Evolutionary conservation across 1,140 invertebrate species (phyloP).

Genomic region (Sinella curviseta): DNA sequence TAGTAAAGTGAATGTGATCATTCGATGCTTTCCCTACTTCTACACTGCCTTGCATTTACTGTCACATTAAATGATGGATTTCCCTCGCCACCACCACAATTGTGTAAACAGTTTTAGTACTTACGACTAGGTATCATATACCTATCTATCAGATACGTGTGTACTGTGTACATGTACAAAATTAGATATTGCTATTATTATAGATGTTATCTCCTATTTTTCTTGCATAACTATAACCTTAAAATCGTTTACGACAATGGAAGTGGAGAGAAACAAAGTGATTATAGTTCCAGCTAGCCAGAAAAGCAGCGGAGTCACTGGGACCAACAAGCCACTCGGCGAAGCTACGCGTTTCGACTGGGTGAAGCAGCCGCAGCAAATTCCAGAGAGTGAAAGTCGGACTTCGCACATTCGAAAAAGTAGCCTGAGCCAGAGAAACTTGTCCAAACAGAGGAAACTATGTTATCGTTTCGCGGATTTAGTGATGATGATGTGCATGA

Average conservation of each 20-base stretch:
- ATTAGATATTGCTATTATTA: no score
- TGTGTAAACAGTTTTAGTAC: no score
- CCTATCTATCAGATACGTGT: no score
- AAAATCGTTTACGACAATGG: neutral
- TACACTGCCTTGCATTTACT: no score
- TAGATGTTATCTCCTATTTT: no score
- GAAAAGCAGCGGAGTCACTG: neutral
- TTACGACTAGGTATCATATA: no score
- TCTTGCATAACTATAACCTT: no score
- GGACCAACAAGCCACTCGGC: neutral
- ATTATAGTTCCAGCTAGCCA: neutral
- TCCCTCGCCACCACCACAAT: no score
- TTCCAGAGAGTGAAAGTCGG: neutral
- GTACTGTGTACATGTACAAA: no score
- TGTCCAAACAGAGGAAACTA: neutral
- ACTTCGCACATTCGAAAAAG: neutral
- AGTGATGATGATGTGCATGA: slow-evolving; percentile 28
- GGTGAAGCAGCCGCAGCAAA: neutral
- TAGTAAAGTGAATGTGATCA: no score
- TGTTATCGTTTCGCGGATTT: slow-evolving; percentile 37
- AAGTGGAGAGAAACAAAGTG: neutral
- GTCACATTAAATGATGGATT: no score
- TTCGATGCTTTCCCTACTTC: no score
- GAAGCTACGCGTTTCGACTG: neutral
- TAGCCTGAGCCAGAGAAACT: neutral